Base-by-base conservation (phyloP, 2,888 invertebrate genomes). In the Helicoverpa assulta region DNA sequence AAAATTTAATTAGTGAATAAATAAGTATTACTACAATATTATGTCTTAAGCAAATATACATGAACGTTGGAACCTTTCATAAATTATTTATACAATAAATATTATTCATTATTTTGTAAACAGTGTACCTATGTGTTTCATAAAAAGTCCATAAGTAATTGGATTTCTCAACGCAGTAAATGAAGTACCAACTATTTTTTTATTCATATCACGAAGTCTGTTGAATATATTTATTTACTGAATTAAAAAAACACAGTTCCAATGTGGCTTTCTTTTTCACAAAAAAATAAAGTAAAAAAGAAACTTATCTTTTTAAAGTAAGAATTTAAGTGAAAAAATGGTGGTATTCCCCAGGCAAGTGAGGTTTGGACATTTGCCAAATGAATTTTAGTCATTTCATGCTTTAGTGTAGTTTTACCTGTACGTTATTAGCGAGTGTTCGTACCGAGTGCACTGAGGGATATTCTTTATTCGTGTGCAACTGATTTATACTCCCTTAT, bases 311-410 rank as follows among this genome's bases (percentile, higher is more conserved):
- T 40, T 19, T 59, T 57, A 12, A n/a, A 10, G 37, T 10, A 12
- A 18, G 10, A 43, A 55, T 61, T 64, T 47, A 55, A 6, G 21
- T 16, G n/a, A 29, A 69, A 59, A 56, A 73, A 78, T 62, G 63
- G 6, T 4, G 29, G 12, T 52, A 62, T 69, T 69, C 61, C 51
- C 62, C 47, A 1, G 21, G 55, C 50, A 59, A 55, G 59, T 59
- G 26, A 26, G 51, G 47, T 43, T 75, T 80, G 82, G 80, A 72
- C 66, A 58, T 62, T 37, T 53, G 67, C 74, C 77, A 82, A 79
- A 79, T 80, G 19, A 79, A 55, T 69, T 74, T 76, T 79, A 65
- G 77, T 72, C 59, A 67, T 79, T 73, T 65, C 33, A 18, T 55
- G 56, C 57, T 73, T 70, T 67, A 51, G 33, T 21, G 19, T 58